These are phyloP conservation scores for Aricia artaxerxes DNA, from an alignment of 2,888 invertebrate species.

Conservation along the genomic window DNA sequence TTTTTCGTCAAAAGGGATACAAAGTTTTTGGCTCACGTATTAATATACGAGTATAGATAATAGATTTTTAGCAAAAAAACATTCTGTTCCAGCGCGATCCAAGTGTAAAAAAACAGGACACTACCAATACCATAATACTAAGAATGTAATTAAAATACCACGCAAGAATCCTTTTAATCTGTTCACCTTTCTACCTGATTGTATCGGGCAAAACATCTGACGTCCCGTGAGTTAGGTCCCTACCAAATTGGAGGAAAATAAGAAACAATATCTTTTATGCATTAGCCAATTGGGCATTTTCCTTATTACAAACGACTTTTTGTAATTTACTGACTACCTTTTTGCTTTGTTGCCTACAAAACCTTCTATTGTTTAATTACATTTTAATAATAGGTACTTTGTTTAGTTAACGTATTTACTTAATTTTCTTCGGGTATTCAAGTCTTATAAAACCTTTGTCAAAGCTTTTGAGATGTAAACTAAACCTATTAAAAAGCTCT, in stretches of 20 bases:
- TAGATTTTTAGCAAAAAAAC: too few species aligned
- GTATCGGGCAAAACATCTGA: background rate
- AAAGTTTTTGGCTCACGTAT: too few species aligned
- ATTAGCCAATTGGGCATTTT: background rate
- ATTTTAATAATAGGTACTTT: background rate
- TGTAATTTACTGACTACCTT: background rate
- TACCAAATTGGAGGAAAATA: background rate
- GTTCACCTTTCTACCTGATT: constrained; percentile 6
- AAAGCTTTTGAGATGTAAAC: background rate
- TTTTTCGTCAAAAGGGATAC: too few species aligned
- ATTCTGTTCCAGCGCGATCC: too few species aligned
- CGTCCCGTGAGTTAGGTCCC: background rate
- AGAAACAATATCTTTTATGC: constrained; percentile 10
- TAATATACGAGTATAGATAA: too few species aligned
- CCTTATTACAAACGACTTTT: background rate
- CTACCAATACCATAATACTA: too few species aligned
- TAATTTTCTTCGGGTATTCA: background rate
- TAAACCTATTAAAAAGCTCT: background rate
- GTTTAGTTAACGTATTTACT: background rate
- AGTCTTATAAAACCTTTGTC: background rate
- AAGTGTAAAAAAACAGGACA: too few species aligned
- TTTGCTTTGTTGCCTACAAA: background rate
- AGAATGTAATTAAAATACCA: background rate
- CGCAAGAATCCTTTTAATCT: background rate
- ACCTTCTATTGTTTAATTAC: background rate